Percentiles rank a stretch among this genome's conserved stretches.
phyloP scores from a whole-genome alignment of 2,797 vertebrate species.

The Pipistrellus kuhlii region DNA sequence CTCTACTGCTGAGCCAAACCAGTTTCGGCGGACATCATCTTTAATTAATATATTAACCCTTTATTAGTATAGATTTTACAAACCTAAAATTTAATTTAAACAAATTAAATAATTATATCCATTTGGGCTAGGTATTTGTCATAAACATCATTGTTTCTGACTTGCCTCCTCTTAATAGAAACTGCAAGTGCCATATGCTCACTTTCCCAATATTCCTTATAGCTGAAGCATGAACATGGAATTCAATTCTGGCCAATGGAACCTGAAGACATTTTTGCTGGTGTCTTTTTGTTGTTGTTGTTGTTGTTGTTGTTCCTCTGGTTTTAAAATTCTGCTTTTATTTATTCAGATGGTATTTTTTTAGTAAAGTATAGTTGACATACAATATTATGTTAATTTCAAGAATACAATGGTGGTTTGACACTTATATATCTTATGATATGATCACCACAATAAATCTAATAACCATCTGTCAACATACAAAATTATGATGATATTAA shows the following conservation, averaged over 20 bases:
- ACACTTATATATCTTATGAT: background rate
- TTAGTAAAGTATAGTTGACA: background rate
- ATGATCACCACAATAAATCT: background rate
- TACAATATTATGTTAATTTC: background rate
- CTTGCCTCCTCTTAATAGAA: background rate
- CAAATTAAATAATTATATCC: background rate
- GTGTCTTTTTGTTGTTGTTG: background rate
- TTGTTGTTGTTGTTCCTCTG: background rate
- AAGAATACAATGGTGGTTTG: background rate
- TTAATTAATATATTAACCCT: too few species aligned
- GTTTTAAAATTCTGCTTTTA: background rate
- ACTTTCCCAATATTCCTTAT: conserved; percentile 2
- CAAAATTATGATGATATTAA: background rate
- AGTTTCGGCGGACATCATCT: too few species aligned
- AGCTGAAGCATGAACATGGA: background rate
- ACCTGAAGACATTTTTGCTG: background rate
- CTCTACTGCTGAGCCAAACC: too few species aligned
- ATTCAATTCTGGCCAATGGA: background rate
- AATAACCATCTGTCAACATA: background rate
- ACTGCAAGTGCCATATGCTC: too few species aligned
- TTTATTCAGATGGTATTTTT: background rate
- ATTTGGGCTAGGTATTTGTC: background rate
- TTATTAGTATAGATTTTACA: background rate
- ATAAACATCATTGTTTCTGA: background rate
- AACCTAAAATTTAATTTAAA: background rate